These are phyloP conservation scores for Hydropsyche tenuis DNA, from an alignment of 1,140 invertebrate genomes.

Conservation along the genomic window DNA sequence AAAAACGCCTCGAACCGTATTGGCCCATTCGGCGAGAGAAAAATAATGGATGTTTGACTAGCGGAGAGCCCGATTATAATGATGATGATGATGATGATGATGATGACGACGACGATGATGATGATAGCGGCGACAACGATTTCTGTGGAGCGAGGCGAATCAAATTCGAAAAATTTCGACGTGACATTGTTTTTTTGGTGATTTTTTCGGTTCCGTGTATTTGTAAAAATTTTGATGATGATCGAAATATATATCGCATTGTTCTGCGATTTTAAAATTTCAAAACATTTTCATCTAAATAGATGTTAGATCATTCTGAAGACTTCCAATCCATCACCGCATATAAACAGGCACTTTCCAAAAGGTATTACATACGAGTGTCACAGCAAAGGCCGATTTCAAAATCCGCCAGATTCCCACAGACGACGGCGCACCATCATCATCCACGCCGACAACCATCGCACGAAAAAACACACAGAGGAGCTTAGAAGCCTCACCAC, in stretches of 20 bases:
- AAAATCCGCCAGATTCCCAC: no score
- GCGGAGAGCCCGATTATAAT: slow-evolving; percentile 7
- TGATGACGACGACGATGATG: slow-evolving; percentile 2
- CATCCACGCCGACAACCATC: neutral
- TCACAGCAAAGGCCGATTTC: no score
- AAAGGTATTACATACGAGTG: no score
- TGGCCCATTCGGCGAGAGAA: slow-evolving; percentile 10
- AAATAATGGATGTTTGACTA: slow-evolving; percentile 26
- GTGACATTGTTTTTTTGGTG: neutral
- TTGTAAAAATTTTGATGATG: no score
- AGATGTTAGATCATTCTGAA: no score
- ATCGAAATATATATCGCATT: no score
- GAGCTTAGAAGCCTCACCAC: neutral
- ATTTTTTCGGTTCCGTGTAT: no score
- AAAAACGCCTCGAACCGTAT: slow-evolving; percentile 3
- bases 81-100: slow-evolving; percentile 22
- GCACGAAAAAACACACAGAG: neutral
- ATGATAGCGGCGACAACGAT: neutral
- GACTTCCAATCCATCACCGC: no score
- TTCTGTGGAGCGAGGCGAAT: slow-evolving; percentile 15
- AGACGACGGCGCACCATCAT: neutral
- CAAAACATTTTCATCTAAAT: no score
- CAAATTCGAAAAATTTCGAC: slow-evolving; percentile 4
- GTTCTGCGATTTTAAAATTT: no score
- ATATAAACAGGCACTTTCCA: no score